These are phyloP conservation scores for Meganola albula DNA, from an alignment of 2,888 invertebrate species.

Conservation along the genomic window DNA sequence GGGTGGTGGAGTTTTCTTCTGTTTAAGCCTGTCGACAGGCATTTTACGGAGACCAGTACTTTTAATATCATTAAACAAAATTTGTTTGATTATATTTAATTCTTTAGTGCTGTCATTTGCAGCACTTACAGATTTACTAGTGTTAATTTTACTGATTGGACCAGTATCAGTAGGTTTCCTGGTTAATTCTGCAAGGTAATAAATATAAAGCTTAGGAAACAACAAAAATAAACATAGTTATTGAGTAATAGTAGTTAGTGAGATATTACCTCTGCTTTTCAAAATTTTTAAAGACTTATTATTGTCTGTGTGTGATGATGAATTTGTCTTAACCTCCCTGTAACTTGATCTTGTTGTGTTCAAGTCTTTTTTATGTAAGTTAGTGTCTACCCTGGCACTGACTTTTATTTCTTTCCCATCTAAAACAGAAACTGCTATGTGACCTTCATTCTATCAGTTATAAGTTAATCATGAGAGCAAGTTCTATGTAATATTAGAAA, in stretches of 20 bases:
- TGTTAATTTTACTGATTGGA: constrained; percentile 35
- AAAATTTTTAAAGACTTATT: constrained; percentile 26
- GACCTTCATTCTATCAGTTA: no score
- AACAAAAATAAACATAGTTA: not conserved
- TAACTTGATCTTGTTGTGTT: constrained; percentile 26
- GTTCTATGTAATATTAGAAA: no score
- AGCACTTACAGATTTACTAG: constrained; percentile 40
- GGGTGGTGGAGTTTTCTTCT: constrained; percentile 20
- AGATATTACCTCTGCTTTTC: constrained; percentile 38
- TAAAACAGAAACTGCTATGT: constrained; percentile 26
- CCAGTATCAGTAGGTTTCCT: constrained; percentile 33
- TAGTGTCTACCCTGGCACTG: constrained; percentile 38
- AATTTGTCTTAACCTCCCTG: constrained; percentile 27
- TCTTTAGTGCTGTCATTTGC: constrained; percentile 44
- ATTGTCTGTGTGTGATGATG: constrained; percentile 27
- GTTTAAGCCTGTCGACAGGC: constrained; percentile 26
- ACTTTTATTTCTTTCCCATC: constrained; percentile 43
- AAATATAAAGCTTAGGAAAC: constrained; percentile 1
- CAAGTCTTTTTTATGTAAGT: constrained; percentile 32
- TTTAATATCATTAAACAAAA: constrained; percentile 28
- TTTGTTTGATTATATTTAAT: constrained; percentile 31
- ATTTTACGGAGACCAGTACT: constrained; percentile 24
- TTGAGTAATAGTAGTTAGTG: not conserved
- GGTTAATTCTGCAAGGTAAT: constrained; percentile 38
- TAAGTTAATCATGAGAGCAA: no score